Evolutionary conservation across 2,113 vertebrate genomes (phyloP).

Genomic region (Brachyistius frenatus): DNA sequence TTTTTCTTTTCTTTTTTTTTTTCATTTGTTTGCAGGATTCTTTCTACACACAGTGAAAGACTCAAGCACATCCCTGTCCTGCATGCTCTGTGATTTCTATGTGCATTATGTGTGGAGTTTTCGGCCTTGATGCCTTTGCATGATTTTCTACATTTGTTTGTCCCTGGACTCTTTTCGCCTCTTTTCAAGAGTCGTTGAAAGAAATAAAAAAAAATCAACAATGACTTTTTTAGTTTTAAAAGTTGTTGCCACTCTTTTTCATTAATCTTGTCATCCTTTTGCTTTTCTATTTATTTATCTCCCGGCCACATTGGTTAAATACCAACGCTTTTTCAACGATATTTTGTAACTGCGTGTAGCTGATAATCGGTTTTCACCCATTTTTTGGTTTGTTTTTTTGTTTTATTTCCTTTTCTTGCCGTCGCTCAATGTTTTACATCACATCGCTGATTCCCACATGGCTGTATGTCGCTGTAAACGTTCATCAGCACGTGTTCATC

Average conservation of each 20-base stretch:
- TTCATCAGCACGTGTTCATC: background rate
- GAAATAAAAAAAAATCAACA: background rate
- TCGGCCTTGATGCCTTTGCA: slow-evolving; percentile 16
- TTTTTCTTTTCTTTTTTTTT: background rate
- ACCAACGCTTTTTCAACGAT: no score
- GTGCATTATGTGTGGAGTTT: slow-evolving; percentile 11
- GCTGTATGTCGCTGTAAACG: background rate
- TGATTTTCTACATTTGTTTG: slow-evolving; percentile 7
- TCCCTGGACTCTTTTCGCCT: slow-evolving; percentile 1
- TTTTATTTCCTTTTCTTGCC: no score
- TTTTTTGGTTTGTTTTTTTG: no score
- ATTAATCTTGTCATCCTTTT: no score
- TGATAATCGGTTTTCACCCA: no score
- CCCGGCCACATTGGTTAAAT: no score
- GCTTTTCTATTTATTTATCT: no score
- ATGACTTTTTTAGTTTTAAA: background rate
- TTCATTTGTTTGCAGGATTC: slow-evolving; percentile 8
- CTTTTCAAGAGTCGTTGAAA: background rate
- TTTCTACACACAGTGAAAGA: background rate
- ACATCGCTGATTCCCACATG: no score
- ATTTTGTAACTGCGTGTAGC: no score
- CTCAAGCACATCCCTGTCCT: background rate
- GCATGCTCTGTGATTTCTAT: background rate
- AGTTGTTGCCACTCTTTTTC: background rate
- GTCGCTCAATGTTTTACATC: background rate